These are phyloP conservation scores for Andinoacara biseriatus DNA, from an alignment of 2,113 vertebrate species.

Conservation along the genomic window DNA sequence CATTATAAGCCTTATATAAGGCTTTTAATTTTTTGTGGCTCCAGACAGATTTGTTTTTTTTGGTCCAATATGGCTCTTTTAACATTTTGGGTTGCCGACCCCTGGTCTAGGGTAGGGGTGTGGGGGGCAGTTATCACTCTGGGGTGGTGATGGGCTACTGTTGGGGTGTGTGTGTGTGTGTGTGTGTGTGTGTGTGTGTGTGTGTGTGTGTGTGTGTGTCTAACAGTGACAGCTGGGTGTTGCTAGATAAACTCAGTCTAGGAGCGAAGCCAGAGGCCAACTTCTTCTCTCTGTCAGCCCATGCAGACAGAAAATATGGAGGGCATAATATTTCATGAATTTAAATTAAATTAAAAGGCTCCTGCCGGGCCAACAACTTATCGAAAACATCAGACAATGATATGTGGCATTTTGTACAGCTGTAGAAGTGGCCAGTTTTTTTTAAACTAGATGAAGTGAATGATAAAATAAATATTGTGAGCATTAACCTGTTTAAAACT, in stretches of 20 bases:
- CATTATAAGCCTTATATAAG: too few relatives aligned
- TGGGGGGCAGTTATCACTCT: too few relatives aligned
- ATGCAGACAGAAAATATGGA: neutral
- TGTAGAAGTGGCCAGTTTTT: neutral
- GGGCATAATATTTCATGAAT: constrained; percentile 36
- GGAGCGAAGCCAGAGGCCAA: constrained; percentile 50
- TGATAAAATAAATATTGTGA: neutral
- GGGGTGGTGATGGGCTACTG: too few relatives aligned
- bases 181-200: too few relatives aligned
- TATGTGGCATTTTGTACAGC: neutral
- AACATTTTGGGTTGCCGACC: too few relatives aligned
- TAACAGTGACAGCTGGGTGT: constrained; percentile 46
- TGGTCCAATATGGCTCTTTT: too few relatives aligned
- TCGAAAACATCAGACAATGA: neutral
- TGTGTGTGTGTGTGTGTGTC: neutral
- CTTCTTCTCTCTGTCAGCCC: constrained; percentile 25
- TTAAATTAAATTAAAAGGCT: constrained; percentile 26
- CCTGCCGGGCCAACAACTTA: neutral
- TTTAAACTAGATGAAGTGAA: neutral
- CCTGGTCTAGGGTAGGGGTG: too few relatives aligned
- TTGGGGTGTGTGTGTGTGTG: neutral
- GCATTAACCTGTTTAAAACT: neutral
- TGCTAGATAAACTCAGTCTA: constrained; percentile 60
- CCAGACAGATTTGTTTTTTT: too few relatives aligned
- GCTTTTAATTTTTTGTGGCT: too few relatives aligned